Evolutionary conservation across 2,113 vertebrate genomes (phyloP).

Genomic region (Oryzias curvinotus): DNA sequence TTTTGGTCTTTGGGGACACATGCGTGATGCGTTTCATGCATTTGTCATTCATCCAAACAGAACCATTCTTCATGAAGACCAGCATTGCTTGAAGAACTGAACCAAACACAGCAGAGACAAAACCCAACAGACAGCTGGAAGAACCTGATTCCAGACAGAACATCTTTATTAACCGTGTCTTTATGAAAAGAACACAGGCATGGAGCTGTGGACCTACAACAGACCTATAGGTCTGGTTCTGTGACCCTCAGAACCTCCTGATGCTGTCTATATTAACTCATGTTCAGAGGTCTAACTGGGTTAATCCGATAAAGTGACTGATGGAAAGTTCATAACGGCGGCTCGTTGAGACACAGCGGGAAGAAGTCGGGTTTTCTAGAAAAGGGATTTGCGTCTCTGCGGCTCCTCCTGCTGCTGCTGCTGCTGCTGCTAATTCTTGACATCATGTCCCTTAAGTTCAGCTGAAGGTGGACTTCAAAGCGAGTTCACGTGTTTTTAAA

Average conservation of each 20-base stretch:
- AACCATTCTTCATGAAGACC: too few species aligned
- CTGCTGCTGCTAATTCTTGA: background rate
- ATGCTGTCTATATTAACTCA: background rate
- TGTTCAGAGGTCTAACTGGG: background rate
- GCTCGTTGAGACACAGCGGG: background rate
- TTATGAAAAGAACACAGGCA: background rate
- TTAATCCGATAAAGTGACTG: background rate
- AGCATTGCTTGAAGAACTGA: too few species aligned
- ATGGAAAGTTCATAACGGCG: background rate
- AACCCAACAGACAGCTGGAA: too few species aligned
- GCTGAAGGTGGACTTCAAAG: slow-evolving; percentile 24
- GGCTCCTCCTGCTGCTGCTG: slow-evolving; percentile 5
- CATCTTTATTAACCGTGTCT: too few species aligned
- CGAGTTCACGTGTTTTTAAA: background rate
- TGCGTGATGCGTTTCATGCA: too few species aligned
- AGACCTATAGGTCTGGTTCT: background rate
- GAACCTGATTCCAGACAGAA: too few species aligned
- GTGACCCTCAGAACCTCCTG: background rate
- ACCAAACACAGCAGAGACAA: too few species aligned
- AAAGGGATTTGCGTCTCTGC: slow-evolving; percentile 10
- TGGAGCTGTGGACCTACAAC: background rate
- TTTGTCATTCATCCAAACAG: too few species aligned
- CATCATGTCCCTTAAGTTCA: background rate
- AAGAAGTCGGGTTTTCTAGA: background rate
- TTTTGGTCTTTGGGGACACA: too few species aligned